phyloP scores from a whole-genome alignment of 2,888 invertebrate genomes.

The Drosophila diplacantha region DNA sequence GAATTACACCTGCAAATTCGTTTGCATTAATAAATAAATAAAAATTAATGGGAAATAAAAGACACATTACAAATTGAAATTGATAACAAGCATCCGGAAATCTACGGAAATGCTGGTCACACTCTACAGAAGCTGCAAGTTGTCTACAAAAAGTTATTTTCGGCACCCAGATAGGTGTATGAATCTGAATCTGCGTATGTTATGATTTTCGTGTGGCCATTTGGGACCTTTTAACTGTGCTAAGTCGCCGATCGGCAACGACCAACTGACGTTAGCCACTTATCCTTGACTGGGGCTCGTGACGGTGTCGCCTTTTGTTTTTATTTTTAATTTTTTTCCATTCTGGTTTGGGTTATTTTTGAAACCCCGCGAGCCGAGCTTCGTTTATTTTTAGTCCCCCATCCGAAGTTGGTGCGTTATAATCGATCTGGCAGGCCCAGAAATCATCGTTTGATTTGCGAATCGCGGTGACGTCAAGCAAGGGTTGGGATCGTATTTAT shows the following conservation, averaged over 20 bases:
- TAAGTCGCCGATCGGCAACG: conserved; percentile 4
- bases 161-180: not conserved
- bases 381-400: conserved; percentile 39
- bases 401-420: conserved; percentile 37
- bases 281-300: conserved; percentile 38
- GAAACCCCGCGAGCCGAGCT: conserved; percentile 18
- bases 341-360: conserved; percentile 29
- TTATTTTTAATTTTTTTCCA: conserved; percentile 32
- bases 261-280: conserved; percentile 18
- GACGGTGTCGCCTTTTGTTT: conserved; percentile 53
- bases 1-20: not conserved
- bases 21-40: not conserved
- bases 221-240: conserved; percentile 3
- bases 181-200: not conserved
- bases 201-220: not conserved
- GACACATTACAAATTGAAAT: not conserved
- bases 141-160: not conserved
- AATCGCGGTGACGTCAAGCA: conserved; percentile 27
- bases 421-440: conserved; percentile 21
- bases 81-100: not conserved
- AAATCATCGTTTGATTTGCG: conserved; percentile 40
- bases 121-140: not conserved
- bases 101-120: not conserved
- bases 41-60: not conserved
- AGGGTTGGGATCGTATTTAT: conserved; percentile 12